A percentile compares a stretch with the other conserved stretches of the same genome.
Conservation (phyloP, 2,113 vertebrate genomes). For the Camelus bactrianus region DNA sequence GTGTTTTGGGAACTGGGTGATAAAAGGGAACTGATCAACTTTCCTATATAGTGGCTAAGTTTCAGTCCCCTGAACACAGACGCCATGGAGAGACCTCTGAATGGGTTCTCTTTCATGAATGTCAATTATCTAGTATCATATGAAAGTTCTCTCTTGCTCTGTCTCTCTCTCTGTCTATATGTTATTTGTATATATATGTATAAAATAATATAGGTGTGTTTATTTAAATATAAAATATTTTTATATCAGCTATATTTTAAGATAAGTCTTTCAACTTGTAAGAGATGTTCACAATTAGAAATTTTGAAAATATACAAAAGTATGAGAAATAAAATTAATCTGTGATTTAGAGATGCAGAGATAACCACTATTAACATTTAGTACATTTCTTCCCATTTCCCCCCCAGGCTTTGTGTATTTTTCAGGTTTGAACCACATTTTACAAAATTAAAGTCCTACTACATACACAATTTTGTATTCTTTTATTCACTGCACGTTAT, state of each 20-base stretch:
- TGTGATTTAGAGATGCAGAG: background rate
- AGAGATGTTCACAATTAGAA: constrained; percentile 30
- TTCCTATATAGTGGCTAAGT: background rate
- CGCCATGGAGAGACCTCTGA: background rate
- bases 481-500: background rate
- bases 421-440: background rate
- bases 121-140: background rate
- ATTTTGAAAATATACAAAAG: constrained; percentile 44
- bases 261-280: background rate
- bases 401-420: background rate
- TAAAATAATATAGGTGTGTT: background rate
- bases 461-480: background rate
- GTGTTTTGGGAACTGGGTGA: too few relatives aligned
- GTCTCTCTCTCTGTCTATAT: background rate
- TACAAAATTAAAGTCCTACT: constrained; percentile 5
- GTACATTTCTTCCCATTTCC: background rate
- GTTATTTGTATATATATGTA: too few relatives aligned
- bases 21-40: background rate
- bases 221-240: constrained; percentile 43
- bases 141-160: background rate
- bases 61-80: background rate
- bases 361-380: background rate
- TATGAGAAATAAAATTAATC: constrained; percentile 26
- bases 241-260: background rate
- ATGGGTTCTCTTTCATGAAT: background rate